Conservation (phyloP, 2,888 invertebrate genomes). For the Notocelia uddmanniana region DNA sequence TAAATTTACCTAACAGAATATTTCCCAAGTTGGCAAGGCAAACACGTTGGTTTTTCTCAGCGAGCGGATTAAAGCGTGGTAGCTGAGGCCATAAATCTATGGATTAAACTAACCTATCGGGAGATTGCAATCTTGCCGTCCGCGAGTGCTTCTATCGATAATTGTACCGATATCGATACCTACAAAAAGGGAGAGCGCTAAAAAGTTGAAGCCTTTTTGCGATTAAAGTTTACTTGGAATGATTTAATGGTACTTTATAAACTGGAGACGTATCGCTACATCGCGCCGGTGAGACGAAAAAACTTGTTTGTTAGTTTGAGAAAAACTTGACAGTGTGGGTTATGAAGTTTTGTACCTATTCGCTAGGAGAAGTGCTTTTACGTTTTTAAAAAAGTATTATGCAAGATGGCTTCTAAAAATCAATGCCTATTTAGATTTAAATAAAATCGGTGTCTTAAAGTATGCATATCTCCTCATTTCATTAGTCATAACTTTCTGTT, state of each 20-base stretch:
- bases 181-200: slow-evolving; percentile 56
- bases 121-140: slow-evolving; percentile 77
- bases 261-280: slow-evolving; percentile 14
- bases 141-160: slow-evolving; percentile 73
- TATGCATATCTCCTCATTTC: not conserved
- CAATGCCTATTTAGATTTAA: not conserved
- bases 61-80: slow-evolving; percentile 73
- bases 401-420: not conserved
- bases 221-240: slow-evolving; percentile 43
- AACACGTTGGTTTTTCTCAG: slow-evolving; percentile 65
- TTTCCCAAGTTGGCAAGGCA: slow-evolving; percentile 45
- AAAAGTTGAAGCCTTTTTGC: slow-evolving; percentile 41
- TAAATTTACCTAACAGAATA: slow-evolving; percentile 42
- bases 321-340: slow-evolving; percentile 7
- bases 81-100: slow-evolving; percentile 77
- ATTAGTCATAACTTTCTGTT: not conserved
- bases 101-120: slow-evolving; percentile 80
- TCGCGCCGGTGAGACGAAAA: slow-evolving; percentile 16
- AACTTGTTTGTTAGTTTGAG: slow-evolving; percentile 30
- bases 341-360: slow-evolving; percentile 3
- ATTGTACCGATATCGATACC: slow-evolving; percentile 77
- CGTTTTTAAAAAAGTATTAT: not conserved
- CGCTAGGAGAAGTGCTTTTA: not conserved
- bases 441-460: not conserved
- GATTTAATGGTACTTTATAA: slow-evolving; percentile 43